Evolutionary conservation across 1,140 invertebrate genomes (phyloP).

Genomic region (Aphis gossypii): DNA sequence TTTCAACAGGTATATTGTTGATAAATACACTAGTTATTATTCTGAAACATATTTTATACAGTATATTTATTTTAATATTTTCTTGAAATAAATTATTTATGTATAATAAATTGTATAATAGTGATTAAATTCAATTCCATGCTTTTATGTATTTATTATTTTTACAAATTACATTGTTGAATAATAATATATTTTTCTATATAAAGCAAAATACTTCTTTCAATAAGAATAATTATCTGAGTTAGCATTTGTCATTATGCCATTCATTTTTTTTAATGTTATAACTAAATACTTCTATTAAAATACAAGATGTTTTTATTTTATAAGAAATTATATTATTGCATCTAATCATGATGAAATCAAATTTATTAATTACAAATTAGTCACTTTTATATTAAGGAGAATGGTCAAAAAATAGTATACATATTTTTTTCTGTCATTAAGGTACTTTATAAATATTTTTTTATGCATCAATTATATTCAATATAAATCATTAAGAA

Average conservation of each 20-base stretch:
- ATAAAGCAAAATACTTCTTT: neutral
- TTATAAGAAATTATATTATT: neutral
- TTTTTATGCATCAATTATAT: neutral
- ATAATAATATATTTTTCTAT: neutral
- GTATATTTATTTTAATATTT: constrained; percentile 10
- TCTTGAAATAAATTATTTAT: neutral
- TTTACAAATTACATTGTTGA: neutral
- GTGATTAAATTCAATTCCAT: neutral
- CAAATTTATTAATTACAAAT: neutral
- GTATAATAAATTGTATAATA: neutral
- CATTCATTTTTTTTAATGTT: neutral
- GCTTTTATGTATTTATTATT: neutral
- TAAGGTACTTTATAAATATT: neutral
- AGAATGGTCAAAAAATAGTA: constrained; percentile 46
- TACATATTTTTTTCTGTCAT: neutral
- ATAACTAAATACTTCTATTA: neutral
- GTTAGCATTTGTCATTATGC: neutral
- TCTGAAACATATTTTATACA: constrained; percentile 24
- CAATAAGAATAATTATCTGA: neutral
- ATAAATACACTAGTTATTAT: neutral
- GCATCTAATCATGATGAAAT: neutral
- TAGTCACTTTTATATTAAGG: neutral
- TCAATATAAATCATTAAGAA: neutral
- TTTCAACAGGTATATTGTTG: neutral
- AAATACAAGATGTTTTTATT: neutral